Evolutionary conservation across 2,888 invertebrate genomes (phyloP).

Genomic region (Brachyopa scutellaris): DNA sequence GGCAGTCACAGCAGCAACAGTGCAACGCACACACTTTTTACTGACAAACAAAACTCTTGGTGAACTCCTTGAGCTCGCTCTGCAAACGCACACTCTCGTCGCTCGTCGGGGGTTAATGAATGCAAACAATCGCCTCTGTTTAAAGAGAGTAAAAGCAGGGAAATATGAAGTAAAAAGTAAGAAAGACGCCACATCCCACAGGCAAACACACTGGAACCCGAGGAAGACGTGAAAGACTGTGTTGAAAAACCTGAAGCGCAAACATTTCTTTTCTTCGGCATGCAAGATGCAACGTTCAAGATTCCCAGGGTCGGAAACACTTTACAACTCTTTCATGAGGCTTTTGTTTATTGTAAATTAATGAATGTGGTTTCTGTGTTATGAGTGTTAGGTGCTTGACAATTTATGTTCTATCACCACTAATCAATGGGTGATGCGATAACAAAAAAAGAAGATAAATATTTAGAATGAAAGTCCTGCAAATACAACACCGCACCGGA

Average conservation of each 20-base stretch:
- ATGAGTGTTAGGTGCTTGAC: conserved; percentile 48
- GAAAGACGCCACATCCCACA: conserved; percentile 53
- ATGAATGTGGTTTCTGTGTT: conserved; percentile 50
- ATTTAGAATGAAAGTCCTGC: conserved; percentile 45
- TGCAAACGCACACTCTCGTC: conserved; percentile 46
- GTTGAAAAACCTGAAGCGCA: conserved; percentile 46
- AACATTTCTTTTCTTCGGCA: conserved; percentile 40
- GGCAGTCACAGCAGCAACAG: conserved; percentile 28
- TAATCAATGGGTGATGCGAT: conserved; percentile 41
- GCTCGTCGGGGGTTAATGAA: conserved; percentile 61
- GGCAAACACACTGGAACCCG: conserved; percentile 27
- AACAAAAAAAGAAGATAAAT: conserved; percentile 37
- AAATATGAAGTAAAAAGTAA: conserved; percentile 5
- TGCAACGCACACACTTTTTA: conserved; percentile 31
- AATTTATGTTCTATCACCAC: conserved; percentile 54
- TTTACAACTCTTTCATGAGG: conserved; percentile 46
- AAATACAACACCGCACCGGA: conserved; percentile 1
- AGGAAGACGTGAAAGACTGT: neutral
- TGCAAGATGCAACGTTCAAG: conserved; percentile 38
- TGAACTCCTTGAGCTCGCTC: conserved; percentile 31
- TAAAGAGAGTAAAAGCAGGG: conserved; percentile 49
- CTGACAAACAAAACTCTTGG: conserved; percentile 50
- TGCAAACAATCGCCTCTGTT: conserved; percentile 70
- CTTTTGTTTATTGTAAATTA: conserved; percentile 49
- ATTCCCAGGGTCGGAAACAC: conserved; percentile 61